Base-by-base conservation (phyloP, 2,888 invertebrate species). In the Zaprionus bogoriensis region DNA sequence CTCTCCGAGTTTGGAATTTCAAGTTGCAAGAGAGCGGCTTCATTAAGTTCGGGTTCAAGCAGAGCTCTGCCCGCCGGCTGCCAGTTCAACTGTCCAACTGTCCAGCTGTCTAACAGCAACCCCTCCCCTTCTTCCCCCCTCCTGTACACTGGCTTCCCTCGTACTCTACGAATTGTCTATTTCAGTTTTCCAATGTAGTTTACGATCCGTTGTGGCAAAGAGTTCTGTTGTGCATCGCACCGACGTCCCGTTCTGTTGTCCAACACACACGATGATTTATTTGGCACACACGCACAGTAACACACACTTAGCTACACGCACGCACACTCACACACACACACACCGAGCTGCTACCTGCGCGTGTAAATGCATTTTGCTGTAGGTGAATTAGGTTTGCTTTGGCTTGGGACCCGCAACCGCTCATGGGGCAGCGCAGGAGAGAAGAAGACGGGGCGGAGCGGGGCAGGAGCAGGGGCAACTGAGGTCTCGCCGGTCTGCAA, bases 181-280 rank as follows among this genome's bases (percentile, higher is more conserved):
- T 84, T 80, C 80, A 82, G 80, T 81, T 80, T 81, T 76, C 85
- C 82, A 76, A 84, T 80, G 85, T 82, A 82, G 82, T 80, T 80
- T 80, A 80, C 80, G 80, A 80, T 68, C 63, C 65, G 74, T 67
- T 39, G 38, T 36, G 32, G 32, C 17, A 36, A 32, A 32, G 32
- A 32, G 62, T 74, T 75, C 61, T 72, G 67, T 69, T 81, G 73
- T 62, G 66, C 72, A 67, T 77, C 85, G 52, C 82, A 68, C 73
- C 72, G 32, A 48, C 54, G 12, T 41, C 30, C 12, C 39, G 14
- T 42, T 36, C 22, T 19, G 20, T 22, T 19, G 20, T 38, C 27
- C 12, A 38, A 47, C 46, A 63, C 82, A 77, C 79, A 78, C 80
- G 83, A 80, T 80, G 80, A 80, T 80, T 80, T 80, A 80, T 80